A percentile compares a stretch with the other conserved stretches of the same genome.
Conservation (phyloP, 2,797 vertebrate genomes). For the Trachops cirrhosus region DNA sequence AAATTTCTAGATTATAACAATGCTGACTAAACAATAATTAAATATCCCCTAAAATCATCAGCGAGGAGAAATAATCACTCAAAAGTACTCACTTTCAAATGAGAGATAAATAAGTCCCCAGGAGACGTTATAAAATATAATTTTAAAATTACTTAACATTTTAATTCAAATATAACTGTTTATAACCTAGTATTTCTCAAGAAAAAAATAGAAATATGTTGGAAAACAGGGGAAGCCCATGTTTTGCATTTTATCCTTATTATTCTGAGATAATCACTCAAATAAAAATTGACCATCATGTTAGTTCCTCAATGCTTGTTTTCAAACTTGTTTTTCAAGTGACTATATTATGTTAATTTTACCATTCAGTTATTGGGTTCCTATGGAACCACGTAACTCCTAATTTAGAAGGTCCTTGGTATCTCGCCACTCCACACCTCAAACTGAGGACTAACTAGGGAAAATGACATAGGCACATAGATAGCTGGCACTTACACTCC, state of each 20-base stretch:
- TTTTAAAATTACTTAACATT: neutral
- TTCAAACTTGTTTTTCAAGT: neutral
- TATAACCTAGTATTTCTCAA: neutral
- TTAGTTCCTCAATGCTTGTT: neutral
- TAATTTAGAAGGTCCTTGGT: neutral
- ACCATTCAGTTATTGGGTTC: neutral
- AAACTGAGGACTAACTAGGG: neutral
- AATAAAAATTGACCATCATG: neutral
- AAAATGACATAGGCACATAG: neutral
- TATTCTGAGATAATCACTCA: neutral
- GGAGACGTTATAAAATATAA: neutral
- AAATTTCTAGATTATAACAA: neutral
- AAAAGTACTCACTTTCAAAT: neutral
- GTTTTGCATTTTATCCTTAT: neutral
- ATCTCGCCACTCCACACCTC: neutral
- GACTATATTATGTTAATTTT: neutral
- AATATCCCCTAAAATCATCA: neutral
- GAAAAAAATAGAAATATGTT: neutral
- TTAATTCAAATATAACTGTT: neutral
- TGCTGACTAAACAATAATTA: neutral
- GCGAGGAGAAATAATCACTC: neutral
- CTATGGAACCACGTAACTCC: neutral
- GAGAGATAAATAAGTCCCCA: neutral
- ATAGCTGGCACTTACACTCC: neutral
- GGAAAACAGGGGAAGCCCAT: neutral